Base-by-base conservation (phyloP, 2,797 vertebrate species). In the Pogoniulus pusillus region DNA sequence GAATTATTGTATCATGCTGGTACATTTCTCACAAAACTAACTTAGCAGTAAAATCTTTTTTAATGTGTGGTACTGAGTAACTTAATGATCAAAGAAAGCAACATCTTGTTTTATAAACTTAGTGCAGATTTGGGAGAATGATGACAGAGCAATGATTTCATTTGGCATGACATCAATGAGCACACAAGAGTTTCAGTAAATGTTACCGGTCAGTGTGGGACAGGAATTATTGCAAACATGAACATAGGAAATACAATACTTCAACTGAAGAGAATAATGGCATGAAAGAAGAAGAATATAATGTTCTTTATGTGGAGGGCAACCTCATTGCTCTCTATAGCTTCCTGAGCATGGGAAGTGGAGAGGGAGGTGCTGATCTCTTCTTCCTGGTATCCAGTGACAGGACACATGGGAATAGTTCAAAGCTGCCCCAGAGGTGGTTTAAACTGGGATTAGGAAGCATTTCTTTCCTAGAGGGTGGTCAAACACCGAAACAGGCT, bases 91-190 rank as follows among this genome's bases (percentile, higher is more conserved):
- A 91, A 93, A 94, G 88, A 87, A 84, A 69, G n/a, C 51, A 73
- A 55, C 8, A 1, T 88, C 90, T 87, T 85, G 12, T 84, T 85
- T 77, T 77, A 51, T 45, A 85, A 94, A 90, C 58, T 77, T 90
- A 77, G 30, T 77, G 57, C 72, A 91, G 81, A 63, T 87, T 85
- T 71, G 8, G 32, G 43, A 72, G 37, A 71, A 91, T 59, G 87
- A 90, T 91, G 87, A 96, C 75, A 92, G 85, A 94, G 55, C 72
- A 86, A 37, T 88, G 69, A 82, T 93, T 93, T 92, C 62, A 72
- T 86, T 93, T 95, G 85, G 83, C 81, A 85, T 86, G 32, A 69
- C 88, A 81, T 93, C 83, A 92, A 10, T 85, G 75, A 90, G 63
- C 64, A 69, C 27, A 66, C 24, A n/a, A 35, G 30, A 53, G 20